These are phyloP conservation scores for Okapia johnstoni DNA, from an alignment of 2,113 vertebrate genomes.

Conservation along the genomic window DNA sequence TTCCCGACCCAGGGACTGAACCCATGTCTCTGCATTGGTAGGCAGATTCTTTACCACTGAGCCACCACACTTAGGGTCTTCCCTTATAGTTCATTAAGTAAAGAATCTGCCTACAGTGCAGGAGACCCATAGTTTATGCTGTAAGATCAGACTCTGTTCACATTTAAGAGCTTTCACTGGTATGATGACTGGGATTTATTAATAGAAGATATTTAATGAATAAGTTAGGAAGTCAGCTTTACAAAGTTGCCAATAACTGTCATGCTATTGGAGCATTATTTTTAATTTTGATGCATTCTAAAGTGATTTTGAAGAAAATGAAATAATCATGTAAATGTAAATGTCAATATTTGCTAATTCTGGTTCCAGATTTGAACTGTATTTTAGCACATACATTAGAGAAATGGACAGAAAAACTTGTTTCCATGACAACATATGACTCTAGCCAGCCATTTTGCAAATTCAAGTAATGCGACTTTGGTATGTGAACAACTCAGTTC, in stretches of 20 bases:
- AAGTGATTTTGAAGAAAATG: not conserved
- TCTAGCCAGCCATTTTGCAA: not conserved
- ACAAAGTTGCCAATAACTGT: not conserved
- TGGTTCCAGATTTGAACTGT: not conserved
- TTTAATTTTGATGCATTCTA: conserved; percentile 17
- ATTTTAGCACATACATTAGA: not conserved
- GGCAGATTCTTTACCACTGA: not conserved
- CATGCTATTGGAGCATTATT: not conserved
- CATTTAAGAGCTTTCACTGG: not conserved
- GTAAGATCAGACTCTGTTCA: not conserved
- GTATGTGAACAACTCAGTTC: not conserved
- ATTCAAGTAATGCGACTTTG: not conserved
- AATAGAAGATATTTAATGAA: not conserved
- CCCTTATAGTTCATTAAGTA: not conserved
- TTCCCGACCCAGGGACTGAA: not conserved
- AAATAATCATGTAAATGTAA: not conserved
- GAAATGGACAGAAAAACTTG: conserved; percentile 26
- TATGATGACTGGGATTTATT: not conserved
- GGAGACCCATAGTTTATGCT: not conserved
- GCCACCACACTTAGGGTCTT: not conserved
- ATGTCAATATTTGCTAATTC: not conserved
- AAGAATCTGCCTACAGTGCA: not conserved
- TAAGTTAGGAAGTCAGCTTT: not conserved
- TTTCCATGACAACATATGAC: not conserved
- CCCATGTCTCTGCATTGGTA: not conserved